Percentiles rank a stretch among this genome's conserved stretches.
phyloP scores from a whole-genome alignment of 2,113 vertebrate species.

The Scytalopus superciliaris region DNA sequence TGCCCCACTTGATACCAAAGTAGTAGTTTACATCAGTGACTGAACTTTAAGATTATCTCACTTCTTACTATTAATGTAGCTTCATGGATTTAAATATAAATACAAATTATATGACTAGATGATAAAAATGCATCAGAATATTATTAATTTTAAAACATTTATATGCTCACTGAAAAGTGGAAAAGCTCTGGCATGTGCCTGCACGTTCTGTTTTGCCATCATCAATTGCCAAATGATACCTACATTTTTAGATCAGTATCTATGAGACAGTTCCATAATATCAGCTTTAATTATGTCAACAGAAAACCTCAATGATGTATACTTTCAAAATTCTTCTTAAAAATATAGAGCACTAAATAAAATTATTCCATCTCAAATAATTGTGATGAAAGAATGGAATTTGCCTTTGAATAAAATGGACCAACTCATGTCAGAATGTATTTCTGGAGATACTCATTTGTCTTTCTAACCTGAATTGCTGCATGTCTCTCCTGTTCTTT shows the following conservation, averaged over 20 bases:
- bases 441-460: not conserved
- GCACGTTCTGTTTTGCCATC: not conserved
- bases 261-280: not conserved
- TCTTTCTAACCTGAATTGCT: not conserved
- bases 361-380: not conserved
- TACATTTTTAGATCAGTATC: not conserved
- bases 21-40: not conserved
- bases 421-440: not conserved
- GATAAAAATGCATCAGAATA: not conserved
- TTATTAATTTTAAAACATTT: not conserved
- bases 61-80: not conserved
- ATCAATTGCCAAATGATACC: not conserved
- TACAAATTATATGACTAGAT: not conserved
- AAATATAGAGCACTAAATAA: not conserved
- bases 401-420: not conserved
- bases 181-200: not conserved
- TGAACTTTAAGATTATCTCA: not conserved
- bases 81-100: not conserved
- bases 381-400: not conserved
- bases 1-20: not conserved
- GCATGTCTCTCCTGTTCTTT: not conserved
- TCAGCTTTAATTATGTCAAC: not conserved
- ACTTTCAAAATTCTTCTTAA: not conserved
- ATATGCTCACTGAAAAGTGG: not conserved
- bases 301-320: not conserved